phyloP scores from a whole-genome alignment of 2,797 vertebrate genomes.

The Spinibarbus caldwelli region DNA sequence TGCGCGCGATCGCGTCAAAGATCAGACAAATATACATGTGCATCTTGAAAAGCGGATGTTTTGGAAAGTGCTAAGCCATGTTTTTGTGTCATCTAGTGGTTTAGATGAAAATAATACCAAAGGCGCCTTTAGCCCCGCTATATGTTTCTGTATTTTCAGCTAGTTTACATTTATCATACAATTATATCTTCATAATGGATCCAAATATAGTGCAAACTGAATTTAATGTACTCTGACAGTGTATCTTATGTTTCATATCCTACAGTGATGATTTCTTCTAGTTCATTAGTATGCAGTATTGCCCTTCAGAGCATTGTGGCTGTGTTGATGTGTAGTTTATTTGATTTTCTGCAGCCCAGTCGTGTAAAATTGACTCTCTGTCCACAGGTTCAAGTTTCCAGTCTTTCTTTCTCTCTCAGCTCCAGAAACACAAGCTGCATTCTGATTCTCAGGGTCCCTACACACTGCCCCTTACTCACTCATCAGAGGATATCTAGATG shows the following conservation, averaged over 20 bases:
- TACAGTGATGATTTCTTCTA: background rate
- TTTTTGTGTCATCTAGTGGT: too few species aligned
- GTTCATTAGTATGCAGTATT: background rate
- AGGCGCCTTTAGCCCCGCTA: too few species aligned
- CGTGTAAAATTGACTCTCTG: background rate
- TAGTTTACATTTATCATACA: background rate
- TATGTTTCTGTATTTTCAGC: too few species aligned
- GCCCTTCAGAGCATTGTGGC: background rate
- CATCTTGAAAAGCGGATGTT: too few species aligned
- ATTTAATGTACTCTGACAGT: background rate
- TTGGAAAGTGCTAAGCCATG: too few species aligned
- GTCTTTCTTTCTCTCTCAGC: background rate
- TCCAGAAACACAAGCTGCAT: too few species aligned
- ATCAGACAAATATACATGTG: too few species aligned
- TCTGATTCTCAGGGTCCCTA: background rate
- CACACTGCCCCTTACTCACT: too few species aligned
- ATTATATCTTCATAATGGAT: background rate
- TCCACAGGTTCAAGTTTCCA: background rate
- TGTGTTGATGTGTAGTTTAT: background rate
- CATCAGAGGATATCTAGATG: too few species aligned
- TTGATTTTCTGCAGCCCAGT: background rate
- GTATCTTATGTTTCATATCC: background rate
- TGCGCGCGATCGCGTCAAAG: too few species aligned
- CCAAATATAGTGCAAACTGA: background rate
- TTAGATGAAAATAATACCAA: too few species aligned